phyloP scores from a whole-genome alignment of 1,140 invertebrate species.

The Camponotus pennsylvanicus region DNA sequence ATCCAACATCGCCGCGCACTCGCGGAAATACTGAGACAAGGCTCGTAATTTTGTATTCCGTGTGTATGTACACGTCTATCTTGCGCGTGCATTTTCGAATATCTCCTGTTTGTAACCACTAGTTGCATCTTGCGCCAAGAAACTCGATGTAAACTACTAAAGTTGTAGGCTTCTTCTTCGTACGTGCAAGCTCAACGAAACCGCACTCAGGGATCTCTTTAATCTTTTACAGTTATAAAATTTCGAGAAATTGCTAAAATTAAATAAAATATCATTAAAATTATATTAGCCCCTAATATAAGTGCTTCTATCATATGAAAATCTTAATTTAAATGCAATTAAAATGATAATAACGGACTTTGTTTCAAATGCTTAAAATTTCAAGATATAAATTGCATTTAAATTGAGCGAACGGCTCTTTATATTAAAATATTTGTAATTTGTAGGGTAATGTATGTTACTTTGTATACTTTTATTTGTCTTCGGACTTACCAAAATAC shows the following conservation, averaged over 20 bases:
- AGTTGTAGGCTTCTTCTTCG: conserved; percentile 28
- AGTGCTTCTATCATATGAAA: background rate
- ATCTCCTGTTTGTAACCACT: conserved; percentile 57
- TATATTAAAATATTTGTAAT: background rate
- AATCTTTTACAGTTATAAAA: conserved; percentile 12
- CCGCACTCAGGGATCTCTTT: conserved; percentile 14
- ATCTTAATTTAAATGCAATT: background rate
- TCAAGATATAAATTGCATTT: background rate
- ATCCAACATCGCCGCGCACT: conserved; percentile 27
- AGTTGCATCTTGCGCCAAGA: conserved; percentile 37
- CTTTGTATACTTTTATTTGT: background rate
- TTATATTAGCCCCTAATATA: background rate
- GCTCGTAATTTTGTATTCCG: conserved; percentile 52
- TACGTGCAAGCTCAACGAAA: background rate
- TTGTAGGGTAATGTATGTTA: background rate
- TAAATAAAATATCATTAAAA: background rate
- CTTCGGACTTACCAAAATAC: conserved; percentile 1
- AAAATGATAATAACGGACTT: background rate
- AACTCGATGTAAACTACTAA: conserved; percentile 40
- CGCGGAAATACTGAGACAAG: conserved; percentile 40
- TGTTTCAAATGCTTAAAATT: background rate
- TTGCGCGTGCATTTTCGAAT: conserved; percentile 42
- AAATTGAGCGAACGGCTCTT: background rate
- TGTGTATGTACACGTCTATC: conserved; percentile 23
- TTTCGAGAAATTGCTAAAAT: conserved; percentile 11